Base-by-base conservation (phyloP, 2,113 vertebrate species). In the Microcebus murinus region DNA sequence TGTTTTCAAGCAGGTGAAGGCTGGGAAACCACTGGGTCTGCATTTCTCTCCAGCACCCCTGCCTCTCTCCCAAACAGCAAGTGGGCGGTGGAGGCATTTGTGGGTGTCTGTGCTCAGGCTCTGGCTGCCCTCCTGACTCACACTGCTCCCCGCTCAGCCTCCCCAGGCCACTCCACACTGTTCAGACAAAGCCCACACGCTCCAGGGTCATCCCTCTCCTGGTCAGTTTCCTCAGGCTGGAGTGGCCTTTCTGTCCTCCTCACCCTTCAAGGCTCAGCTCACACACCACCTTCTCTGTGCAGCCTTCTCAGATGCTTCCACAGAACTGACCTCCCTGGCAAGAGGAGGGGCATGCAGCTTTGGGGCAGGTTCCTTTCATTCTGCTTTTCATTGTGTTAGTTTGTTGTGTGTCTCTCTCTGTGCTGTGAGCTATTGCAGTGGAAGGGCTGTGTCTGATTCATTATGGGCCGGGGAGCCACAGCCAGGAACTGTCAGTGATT, bases 171-270 rank as follows among this genome's bases (percentile, higher is more conserved):
- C 17, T 18, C 48, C 67, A 36, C 12, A 4, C 7, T 14, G 8
- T n/a, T 34, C 17, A 68, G 68, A 65, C 20, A 59, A 59, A 50
- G 10, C 31, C 48, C 1, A 0, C 36, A 20, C 1, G 0, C 3
- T 81, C 45, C 65, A 27, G 29, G 10, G 34, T 59, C 27, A 0
- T 25, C 79, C n/a, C 12, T 34, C 61, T 39, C 48, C 63, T 84
- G 2, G 13, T 25, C 68, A 65, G 48, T 86, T 50, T 48, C 92
- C 57, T 86, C 70, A 23, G 7, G 6, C 65, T 73, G 73, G 39
- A 48, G 42, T 6, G 21, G 18, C 20, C 20, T 67, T 89, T 63
- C 65, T 89, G 39, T 61, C 10, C 61, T 17, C 71, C n/a, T 50
- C 9, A 3, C 27, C 48, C 21, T 48, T 39, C 3, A 8, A 57